Conservation (phyloP, 2,888 invertebrate genomes). For the Rutpela maculata region DNA sequence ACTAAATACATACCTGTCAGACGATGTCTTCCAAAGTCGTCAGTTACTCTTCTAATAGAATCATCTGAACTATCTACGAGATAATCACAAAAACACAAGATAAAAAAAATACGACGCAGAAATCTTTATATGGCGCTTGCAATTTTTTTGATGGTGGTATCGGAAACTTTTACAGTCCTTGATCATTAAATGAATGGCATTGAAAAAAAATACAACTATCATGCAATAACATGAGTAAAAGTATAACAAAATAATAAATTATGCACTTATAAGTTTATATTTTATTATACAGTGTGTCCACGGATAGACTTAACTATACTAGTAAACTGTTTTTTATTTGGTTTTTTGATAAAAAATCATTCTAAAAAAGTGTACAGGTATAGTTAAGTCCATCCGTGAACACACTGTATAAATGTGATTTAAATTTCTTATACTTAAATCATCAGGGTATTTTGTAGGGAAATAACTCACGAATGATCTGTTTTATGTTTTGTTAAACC, state of each 20-base stretch:
- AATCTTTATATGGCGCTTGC: conserved; percentile 32
- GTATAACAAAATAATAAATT: neutral
- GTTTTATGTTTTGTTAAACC: too few species aligned
- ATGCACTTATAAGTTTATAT: too few species aligned
- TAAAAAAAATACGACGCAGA: conserved; percentile 17
- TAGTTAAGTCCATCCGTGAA: too few species aligned
- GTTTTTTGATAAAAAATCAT: too few species aligned
- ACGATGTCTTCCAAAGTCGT: conserved; percentile 69
- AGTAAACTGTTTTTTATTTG: too few species aligned
- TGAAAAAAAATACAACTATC: neutral
- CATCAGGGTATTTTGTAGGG: too few species aligned
- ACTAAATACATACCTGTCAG: conserved; percentile 67
- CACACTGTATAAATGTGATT: too few species aligned
- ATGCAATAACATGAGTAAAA: neutral
- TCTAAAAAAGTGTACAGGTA: too few species aligned
- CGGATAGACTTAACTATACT: too few species aligned
- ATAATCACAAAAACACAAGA: conserved; percentile 37
- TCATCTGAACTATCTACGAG: conserved; percentile 64
- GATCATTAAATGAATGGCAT: conserved; percentile 5
- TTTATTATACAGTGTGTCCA: too few species aligned
- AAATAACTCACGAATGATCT: too few species aligned
- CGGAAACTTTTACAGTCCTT: conserved; percentile 11
- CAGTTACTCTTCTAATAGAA: conserved; percentile 64
- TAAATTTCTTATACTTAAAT: too few species aligned
- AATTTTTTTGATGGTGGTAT: conserved; percentile 37